phyloP scores from a whole-genome alignment of 2,888 invertebrate genomes.

The Callyntrura sp. region DNA sequence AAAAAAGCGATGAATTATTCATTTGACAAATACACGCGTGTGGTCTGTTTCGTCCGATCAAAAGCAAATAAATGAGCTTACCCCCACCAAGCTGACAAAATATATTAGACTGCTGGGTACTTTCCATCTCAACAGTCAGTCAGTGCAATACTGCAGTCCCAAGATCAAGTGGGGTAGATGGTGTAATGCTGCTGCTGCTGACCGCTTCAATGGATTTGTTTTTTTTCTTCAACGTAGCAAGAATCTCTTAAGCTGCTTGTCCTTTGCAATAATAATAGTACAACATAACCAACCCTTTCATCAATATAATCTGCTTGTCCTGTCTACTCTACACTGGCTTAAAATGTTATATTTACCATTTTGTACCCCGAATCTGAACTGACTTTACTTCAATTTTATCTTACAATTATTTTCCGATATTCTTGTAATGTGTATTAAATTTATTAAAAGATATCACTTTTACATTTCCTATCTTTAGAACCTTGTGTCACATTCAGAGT shows the following conservation, averaged over 20 bases:
- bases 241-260: constrained; percentile 5
- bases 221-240: constrained; percentile 1
- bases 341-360: too few relatives aligned
- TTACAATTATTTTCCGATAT: not conserved
- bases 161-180: not conserved
- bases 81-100: constrained; percentile 75
- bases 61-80: constrained; percentile 83
- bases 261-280: constrained; percentile 54
- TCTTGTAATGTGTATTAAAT: not conserved
- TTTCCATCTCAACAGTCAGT: constrained; percentile 24
- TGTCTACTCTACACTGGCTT: not conserved
- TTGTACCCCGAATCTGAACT: too few relatives aligned
- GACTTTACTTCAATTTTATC: not conserved
- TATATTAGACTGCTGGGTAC: constrained; percentile 29
- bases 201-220: constrained; percentile 54
- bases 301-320: not conserved
- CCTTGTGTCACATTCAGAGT: not conserved
- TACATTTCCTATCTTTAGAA: not conserved
- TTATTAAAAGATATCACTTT: not conserved
- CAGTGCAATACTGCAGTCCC: not conserved
- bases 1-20: constrained; percentile 83
- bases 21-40: constrained; percentile 84
- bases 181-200: constrained; percentile 26
- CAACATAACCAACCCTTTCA: constrained; percentile 31
- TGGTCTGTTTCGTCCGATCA: constrained; percentile 83